Conservation (phyloP, 1,140 invertebrate species). For the Drosophila neocordata region DNA sequence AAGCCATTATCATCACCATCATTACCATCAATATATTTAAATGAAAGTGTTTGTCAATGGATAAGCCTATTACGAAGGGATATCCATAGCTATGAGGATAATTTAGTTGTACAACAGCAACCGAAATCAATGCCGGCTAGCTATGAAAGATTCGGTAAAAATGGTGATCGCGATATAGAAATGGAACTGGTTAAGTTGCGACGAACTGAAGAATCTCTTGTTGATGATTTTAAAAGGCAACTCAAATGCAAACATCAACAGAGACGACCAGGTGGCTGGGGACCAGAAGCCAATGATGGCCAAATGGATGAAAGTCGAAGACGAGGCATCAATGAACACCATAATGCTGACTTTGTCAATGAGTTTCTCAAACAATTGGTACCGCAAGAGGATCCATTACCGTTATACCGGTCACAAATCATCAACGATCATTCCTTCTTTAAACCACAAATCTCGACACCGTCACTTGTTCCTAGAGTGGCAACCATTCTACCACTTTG, state of each 20-base stretch:
- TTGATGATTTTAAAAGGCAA: constrained; percentile 59
- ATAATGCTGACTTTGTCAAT: constrained; percentile 54
- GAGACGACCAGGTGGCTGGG: not conserved
- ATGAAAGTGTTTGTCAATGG: constrained; percentile 78
- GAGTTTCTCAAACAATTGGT: constrained; percentile 54
- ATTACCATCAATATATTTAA: constrained; percentile 53
- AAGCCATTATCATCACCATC: not conserved
- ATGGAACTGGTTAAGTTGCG: constrained; percentile 33
- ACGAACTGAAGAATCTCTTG: constrained; percentile 32
- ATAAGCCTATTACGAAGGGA: constrained; percentile 66
- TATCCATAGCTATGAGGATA: constrained; percentile 61
- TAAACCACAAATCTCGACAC: not conserved
- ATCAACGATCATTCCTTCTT: not conserved
- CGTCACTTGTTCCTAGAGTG: constrained; percentile 2
- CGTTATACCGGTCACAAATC: not conserved
- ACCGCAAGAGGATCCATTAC: not conserved
- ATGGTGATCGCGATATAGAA: constrained; percentile 23
- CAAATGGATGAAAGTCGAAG: constrained; percentile 34
- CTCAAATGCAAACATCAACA: constrained; percentile 33
- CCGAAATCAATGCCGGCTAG: constrained; percentile 71
- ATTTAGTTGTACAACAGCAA: constrained; percentile 54
- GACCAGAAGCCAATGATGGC: not conserved
- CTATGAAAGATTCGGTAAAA: constrained; percentile 27
- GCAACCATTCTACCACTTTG: constrained; percentile 29
- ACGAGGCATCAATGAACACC: constrained; percentile 61